Evolutionary conservation across 2,888 invertebrate genomes (phyloP).

Genomic region (Zele albiditarsus): DNA sequence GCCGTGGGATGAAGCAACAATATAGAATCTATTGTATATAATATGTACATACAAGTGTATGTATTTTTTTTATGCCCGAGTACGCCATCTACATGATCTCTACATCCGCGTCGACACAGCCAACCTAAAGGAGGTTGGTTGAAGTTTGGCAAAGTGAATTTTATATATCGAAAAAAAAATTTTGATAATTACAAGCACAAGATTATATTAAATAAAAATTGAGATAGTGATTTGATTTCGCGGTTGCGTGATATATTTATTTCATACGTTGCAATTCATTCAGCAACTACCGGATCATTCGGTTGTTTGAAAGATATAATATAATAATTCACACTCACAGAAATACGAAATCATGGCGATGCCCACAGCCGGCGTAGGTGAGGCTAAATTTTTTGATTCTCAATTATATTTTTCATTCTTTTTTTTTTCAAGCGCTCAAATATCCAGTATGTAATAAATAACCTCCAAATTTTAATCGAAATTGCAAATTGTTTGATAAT

Average conservation of each 20-base stretch:
- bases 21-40: too few relatives aligned
- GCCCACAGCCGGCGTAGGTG: conserved; percentile 93
- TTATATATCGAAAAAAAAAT: conserved; percentile 48
- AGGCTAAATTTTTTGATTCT: conserved; percentile 66
- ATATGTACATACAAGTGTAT: neutral
- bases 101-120: conserved; percentile 42
- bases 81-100: neutral
- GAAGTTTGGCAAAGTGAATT: conserved; percentile 61
- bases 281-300: conserved; percentile 24
- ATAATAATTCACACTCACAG: conserved; percentile 60
- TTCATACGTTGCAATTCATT: conserved; percentile 11
- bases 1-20: too few relatives aligned
- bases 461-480: neutral
- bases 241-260: conserved; percentile 7
- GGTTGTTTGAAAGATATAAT: conserved; percentile 24
- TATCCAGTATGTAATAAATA: neutral
- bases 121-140: conserved; percentile 66
- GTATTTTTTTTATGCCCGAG: neutral
- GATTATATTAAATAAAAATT: conserved; percentile 46
- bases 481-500: neutral
- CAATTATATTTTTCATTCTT: conserved; percentile 44
- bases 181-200: conserved; percentile 48
- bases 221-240: conserved; percentile 22
- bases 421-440: conserved; percentile 35
- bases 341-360: conserved; percentile 83